Evolutionary conservation across 30 jellyfish, hydroid and myxozoan species (phyloP).

Genomic region (Aurelia sp.): DNA sequence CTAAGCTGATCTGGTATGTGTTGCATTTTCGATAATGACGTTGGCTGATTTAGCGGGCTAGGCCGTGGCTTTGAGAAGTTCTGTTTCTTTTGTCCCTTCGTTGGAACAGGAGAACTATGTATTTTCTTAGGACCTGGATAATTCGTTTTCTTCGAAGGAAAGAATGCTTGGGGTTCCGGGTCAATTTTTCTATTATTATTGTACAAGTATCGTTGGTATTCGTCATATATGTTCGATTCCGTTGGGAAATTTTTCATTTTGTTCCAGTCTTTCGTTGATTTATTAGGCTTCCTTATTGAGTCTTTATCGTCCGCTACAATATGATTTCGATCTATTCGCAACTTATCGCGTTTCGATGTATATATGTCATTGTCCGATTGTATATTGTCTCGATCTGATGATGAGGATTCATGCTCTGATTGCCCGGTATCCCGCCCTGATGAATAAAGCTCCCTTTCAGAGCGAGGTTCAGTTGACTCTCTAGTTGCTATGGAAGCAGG

Average conservation of each 20-base stretch:
- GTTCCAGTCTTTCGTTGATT: constrained; percentile 44
- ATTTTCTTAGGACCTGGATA: constrained; percentile 7
- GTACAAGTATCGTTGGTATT: constrained; percentile 45
- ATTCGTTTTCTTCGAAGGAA: constrained; percentile 43
- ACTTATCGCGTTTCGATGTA: constrained; percentile 20
- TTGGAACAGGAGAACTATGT: constrained; percentile 15
- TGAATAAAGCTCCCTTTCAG: constrained; percentile 49
- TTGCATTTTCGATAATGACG: constrained; percentile 51
- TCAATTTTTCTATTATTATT: constrained; percentile 47
- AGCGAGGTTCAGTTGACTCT: constrained; percentile 23
- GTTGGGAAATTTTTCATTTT: constrained; percentile 35
- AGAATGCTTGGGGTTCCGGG: constrained; percentile 16
- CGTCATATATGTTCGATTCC: constrained; percentile 14
- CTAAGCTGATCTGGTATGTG: constrained; percentile 65
- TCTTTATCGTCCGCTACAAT: constrained; percentile 36
- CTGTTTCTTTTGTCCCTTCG: constrained; percentile 66
- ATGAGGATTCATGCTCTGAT: constrained; percentile 51
- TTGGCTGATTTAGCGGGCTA: constrained; percentile 70
- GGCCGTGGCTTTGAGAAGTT: constrained; percentile 60
- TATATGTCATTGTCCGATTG: constrained; percentile 31
- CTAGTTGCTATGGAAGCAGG: constrained; percentile 37
- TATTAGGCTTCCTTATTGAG: constrained; percentile 3
- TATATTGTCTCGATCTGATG: constrained; percentile 46
- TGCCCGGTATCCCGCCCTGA: constrained; percentile 44
- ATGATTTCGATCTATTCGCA: constrained; percentile 25